Base-by-base conservation (phyloP, 2,888 invertebrate species). In the Lottia scabra region DNA sequence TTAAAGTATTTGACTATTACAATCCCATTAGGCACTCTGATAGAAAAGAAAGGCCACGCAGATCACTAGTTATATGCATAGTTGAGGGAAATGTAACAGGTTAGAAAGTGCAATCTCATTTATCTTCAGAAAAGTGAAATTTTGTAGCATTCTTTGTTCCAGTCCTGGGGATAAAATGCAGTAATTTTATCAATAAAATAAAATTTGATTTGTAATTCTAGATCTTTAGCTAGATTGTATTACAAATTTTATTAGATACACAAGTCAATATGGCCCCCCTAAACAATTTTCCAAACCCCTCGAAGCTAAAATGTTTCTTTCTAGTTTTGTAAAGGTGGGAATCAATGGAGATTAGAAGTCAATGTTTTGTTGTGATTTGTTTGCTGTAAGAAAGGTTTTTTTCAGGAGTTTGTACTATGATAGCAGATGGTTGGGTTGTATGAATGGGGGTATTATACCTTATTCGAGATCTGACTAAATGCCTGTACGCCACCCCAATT, bases 351-450 rank as follows among this genome's bases (percentile, higher is more conserved):
- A 67, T 65, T 70, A 65, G 64, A 72, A 72, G 69, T 72, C 67
- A 72, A 67, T 64, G 75, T 75, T 75, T 75, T 75, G 75, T 75
- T 75, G 63, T 65, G 64, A 72, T 72, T 69, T 69, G 26, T 66
- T 45, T 26, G 38, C 63, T 44, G 19, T 10, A 23, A 56, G 23
- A 56, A 56, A 56, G 56, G 19, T n/a, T 19, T 56, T 19, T 23
- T 23, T 19, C 8, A 23, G 19, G 56, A 23, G 19, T 56, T 56
- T 23, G 56, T 56, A 12, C 56, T 23, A 23, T 23, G 19, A 56
- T 23, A 56, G 56, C 56, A 56, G 56, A 56, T 56, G 56, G 19
- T 56, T 23, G 19, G 23, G 10, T 10, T 5, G 23, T 44, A n/a
- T 19, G 68, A 56, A 72, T 68, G 68, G 71, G 71, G 19, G 67